Conservation (phyloP, 53 echinoderm and acorn worm species). For the Arbacia lixula region DNA sequence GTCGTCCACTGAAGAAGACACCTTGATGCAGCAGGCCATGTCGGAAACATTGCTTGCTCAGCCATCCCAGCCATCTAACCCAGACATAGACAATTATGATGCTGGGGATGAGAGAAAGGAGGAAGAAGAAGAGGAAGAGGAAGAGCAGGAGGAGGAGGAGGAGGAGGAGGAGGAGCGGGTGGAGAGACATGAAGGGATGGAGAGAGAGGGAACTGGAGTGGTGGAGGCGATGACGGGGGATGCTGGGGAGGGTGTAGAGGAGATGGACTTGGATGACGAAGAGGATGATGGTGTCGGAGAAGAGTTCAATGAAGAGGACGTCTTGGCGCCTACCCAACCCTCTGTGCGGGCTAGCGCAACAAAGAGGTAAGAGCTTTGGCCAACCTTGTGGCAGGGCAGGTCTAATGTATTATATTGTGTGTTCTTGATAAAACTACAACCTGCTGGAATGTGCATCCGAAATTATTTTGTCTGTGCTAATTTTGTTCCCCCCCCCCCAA, state of each 20-base stretch:
- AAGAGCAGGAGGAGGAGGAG: neutral
- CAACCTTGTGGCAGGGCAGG: too few relatives aligned
- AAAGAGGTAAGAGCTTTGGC: conserved; percentile 41
- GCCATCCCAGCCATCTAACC: too few relatives aligned
- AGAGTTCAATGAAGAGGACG: conserved; percentile 4
- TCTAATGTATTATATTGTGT: too few relatives aligned
- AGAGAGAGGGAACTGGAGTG: neutral
- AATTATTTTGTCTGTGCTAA: too few relatives aligned
- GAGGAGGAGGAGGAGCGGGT: neutral
- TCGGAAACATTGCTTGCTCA: too few relatives aligned
- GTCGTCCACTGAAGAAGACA: conserved; percentile 5
- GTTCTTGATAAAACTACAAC: too few relatives aligned
- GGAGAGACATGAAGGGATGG: neutral
- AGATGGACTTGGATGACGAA: conserved; percentile 1
- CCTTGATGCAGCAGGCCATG: neutral
- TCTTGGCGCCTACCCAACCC: conserved; percentile 43
- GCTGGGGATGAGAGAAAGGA: neutral
- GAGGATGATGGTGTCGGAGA: neutral
- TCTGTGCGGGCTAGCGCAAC: neutral
- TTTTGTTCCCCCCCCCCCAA: too few relatives aligned
- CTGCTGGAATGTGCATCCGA: too few relatives aligned
- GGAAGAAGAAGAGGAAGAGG: neutral
- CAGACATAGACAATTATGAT: neutral
- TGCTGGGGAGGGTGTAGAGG: neutral
- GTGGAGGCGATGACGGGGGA: neutral